Evolutionary conservation across 2,888 invertebrate species (phyloP), one percentile per base, ranked within the genome.

Genomic region (Tyria jacobaeae): DNA sequence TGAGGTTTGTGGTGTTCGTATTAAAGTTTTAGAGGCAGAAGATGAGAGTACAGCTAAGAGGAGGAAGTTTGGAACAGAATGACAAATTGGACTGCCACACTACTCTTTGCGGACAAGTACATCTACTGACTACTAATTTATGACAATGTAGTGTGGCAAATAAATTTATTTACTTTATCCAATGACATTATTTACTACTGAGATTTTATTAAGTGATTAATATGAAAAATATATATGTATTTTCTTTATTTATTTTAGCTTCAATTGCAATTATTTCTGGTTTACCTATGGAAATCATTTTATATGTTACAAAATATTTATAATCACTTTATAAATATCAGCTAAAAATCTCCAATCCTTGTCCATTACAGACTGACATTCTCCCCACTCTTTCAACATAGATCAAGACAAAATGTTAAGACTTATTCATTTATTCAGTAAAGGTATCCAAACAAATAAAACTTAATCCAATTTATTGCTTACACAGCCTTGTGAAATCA

Each of bases 21-120:
- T 99, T 57, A 97, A 98, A 94, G 98, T 99, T 6, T 92, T 98
- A 88, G 96, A 97, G 85, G 98, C 99, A 0, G 98, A 98, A 79
- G 96, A 96, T 71, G 90, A 90, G 71, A 80, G 78, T 41, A 80
- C 84, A 57, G 71, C 84, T 55, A 91, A 88, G 68, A 86, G 84
- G 74, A 78, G 74, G 62, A 83, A 76, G 80, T 75, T 72, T 67
- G 75, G 81, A 70, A 34, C 57, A 39, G 24, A 55, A 5, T 57
- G 66, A 77, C 71, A 55, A 44, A 77, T 69, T 66, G 57, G 70
- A 66, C 64, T 37, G 56, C 37, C 55, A 61, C 51, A 67, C 57
- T 66, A 35, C 54, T 14, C 17, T 59, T 31, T 39, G 15, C n/a
- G 21, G 37, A 63, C 61, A 69, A 62, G 66, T 80, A 81, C 80